Base-by-base conservation (phyloP, 1,140 invertebrate genomes). In the Matsumurasca onukii region DNA sequence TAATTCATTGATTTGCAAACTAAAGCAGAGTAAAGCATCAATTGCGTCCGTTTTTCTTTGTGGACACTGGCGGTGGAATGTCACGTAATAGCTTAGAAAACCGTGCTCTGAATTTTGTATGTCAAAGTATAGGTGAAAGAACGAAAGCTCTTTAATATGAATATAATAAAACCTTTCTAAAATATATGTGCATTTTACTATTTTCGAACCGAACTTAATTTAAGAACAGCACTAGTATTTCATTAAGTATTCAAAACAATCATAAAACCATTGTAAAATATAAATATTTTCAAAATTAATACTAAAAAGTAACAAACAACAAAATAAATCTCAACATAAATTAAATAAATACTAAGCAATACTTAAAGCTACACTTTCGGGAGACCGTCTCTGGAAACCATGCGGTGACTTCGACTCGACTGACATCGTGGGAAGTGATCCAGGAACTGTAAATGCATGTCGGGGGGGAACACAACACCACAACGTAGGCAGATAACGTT, bases 371-470 rank as follows among this genome's bases (percentile, higher is more conserved):
- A 64, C 30, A 31, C 49, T 51, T 51, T 51, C 5, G 49, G 49
- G n/a, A 20, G 49, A 62, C 24, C 24, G 27, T 62, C 59, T 34
- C n/a, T 62, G 5, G 25, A 64, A 22, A 64, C 31, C 15, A 2
- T 64, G 34, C 39, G 29, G 17, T 27, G 29, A 20, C 57, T 55
- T 31, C 45, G 27, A 61, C 59, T 67, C 12, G 52, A 62, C 51
- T 69, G 71, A 66, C 77, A 78, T 20, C 64, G 57, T 65, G 76
- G 75, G 67, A 78, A 77, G 67, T 78, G 77, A 49, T 77, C 74
- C 17, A 75, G 67, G 61, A 77, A 78, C 66, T 74, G 66, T 0
- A 77, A 29, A 52, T 77, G 74, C 45, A 73, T 71, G n/a, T 74
- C 71, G 62, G 75, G 74, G 17, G 76, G 70, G 68, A 78, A 78